Evolutionary conservation across 2,113 vertebrate species (phyloP), one percentile per base, ranked within the genome.

Genomic region (Oreochromis niloticus): DNA sequence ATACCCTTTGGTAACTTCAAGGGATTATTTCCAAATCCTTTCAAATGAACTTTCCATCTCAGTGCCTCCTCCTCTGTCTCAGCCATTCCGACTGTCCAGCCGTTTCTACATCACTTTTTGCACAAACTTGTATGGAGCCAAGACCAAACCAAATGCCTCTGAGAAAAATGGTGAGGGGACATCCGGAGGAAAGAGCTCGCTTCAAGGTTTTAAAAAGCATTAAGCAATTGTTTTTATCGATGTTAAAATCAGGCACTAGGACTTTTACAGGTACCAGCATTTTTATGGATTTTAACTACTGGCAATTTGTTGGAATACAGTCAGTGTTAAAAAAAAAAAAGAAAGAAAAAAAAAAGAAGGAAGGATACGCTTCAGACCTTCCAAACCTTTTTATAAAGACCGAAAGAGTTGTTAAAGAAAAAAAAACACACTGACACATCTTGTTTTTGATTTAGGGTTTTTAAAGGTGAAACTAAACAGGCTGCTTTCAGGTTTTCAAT

Each of bases 401-500:
- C 1, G 1, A 46, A 73, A 46, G 24, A 46, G 13, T 71, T 24
- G 12, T 43, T 24, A 6, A 46, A 22, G 4, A 9, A 54, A 9
- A 9, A 54, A 16, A 9, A 7, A 17, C 16, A 1, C 43, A 87
- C 22, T 7, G 34, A 83, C 36, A 48, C 63, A 43, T 63, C 71
- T 82, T 41, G 61, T 85, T 78, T 87, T 78, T 71, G 12, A 43
- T 9, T 71, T 4, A 27, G 39, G 39, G 22, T 16, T 73, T 11
- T 73, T 17, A 48, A 30, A 27, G 27, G 63, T 78, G 3, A 96
- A 95, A 95, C 96, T 97, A 97, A 97, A 95, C 22, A 73, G 96
- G 93, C 95, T 97, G 96, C 97, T 97, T 96, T 95, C 96, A 97
- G 96, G 96, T 97, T 97, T 98, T 97, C 97, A 96, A 97, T 97